Percentiles rank a stretch among this genome's conserved stretches.
These are phyloP conservation scores for Ganaspis brasiliensis DNA, from an alignment of 2,888 invertebrate species.

Conservation along the genomic window DNA sequence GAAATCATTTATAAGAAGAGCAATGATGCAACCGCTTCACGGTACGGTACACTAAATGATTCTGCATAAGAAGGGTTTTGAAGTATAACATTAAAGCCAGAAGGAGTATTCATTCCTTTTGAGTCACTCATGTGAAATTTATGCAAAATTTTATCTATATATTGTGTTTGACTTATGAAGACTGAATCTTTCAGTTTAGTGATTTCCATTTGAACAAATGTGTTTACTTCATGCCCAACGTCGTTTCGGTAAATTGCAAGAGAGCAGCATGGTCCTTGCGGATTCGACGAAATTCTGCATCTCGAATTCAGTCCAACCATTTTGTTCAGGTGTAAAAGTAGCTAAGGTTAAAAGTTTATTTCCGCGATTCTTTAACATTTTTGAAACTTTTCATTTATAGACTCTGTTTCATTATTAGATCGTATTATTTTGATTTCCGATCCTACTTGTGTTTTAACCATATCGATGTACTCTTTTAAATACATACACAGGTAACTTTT, in stretches of 20 bases:
- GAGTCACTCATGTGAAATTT: too few species aligned
- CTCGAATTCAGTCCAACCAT: background rate
- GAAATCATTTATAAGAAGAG: slow-evolving; percentile 56
- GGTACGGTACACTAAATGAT: slow-evolving; percentile 52
- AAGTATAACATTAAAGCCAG: background rate
- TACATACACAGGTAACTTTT: background rate
- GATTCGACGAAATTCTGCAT: background rate
- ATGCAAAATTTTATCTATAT: background rate
- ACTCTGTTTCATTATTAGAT: slow-evolving; percentile 52
- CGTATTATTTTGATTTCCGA: slow-evolving; percentile 44
- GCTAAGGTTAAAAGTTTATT: slow-evolving; percentile 32
- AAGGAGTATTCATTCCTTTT: too few species aligned
- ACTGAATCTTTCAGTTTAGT: background rate
- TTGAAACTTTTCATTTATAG: slow-evolving; percentile 12
- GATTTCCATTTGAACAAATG: too few species aligned
- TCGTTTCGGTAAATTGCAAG: slow-evolving; percentile 22
- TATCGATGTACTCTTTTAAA: background rate
- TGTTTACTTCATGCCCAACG: slow-evolving; percentile 48
- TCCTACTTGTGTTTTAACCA: background rate
- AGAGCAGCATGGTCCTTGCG: slow-evolving; percentile 44
- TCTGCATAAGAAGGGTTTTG: slow-evolving; percentile 5
- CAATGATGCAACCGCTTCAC: slow-evolving; percentile 61
- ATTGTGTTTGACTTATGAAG: background rate
- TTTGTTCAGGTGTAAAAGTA: slow-evolving; percentile 13
- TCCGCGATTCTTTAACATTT: slow-evolving; percentile 47